These are phyloP conservation scores for Calameuta idolon DNA, from an alignment of 2,888 invertebrate genomes.

Conservation along the genomic window DNA sequence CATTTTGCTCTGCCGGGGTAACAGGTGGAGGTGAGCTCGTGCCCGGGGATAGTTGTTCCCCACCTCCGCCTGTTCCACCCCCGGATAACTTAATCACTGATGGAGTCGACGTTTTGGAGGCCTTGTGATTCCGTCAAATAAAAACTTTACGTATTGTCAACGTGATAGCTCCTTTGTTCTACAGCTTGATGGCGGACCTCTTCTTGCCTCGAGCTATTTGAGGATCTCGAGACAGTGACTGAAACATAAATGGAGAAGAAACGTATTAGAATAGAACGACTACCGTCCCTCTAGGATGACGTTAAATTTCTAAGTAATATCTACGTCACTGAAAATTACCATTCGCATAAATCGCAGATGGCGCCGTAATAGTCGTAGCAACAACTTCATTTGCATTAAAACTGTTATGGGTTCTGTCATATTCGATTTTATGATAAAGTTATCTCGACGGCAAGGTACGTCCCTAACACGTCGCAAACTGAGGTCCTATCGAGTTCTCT, in stretches of 20 bases:
- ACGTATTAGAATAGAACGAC: neutral
- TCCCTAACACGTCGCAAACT: neutral
- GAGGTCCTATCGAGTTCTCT: neutral
- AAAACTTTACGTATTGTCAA: conserved; percentile 24
- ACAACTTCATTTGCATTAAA: conserved; percentile 9
- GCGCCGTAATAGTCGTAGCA: neutral
- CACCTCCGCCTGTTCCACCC: conserved; percentile 61
- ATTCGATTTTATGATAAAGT: neutral
- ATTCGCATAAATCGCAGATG: conserved; percentile 3
- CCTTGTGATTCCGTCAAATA: conserved; percentile 39
- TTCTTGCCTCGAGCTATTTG: conserved; percentile 50
- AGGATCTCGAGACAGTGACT: conserved; percentile 56
- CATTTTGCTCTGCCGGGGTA: conserved; percentile 35
- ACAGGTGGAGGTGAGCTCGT: conserved; percentile 45
- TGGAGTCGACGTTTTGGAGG: conserved; percentile 67
- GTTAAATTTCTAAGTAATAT: conserved; percentile 1
- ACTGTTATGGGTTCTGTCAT: neutral
- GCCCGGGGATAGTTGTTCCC: conserved; percentile 56
- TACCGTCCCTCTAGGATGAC: neutral
- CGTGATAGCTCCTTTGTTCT: conserved; percentile 32
- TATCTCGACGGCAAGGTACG: neutral
- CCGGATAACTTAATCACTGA: conserved; percentile 67
- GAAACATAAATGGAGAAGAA: conserved; percentile 38
- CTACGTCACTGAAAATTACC: neutral
- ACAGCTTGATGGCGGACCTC: conserved; percentile 21